Conservation (phyloP, 1,140 invertebrate species). For the Dreissena rostriformis region DNA sequence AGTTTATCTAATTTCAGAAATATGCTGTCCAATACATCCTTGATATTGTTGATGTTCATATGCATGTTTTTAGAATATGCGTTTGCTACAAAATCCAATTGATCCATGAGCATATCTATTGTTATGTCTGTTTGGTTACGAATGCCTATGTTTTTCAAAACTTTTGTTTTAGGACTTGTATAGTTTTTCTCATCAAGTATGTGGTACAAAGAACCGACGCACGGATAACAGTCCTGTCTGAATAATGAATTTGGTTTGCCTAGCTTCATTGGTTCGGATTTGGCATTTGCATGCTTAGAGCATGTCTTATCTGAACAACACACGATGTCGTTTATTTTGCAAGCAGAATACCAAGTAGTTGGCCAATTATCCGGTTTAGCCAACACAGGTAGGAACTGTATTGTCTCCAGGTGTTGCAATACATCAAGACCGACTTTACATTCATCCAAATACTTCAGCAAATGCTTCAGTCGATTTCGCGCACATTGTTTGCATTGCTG, state of each 20-base stretch:
- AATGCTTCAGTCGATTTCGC: conserved; percentile 7
- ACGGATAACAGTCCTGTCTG: neutral
- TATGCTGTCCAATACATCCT: too few species aligned
- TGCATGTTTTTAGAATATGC: too few species aligned
- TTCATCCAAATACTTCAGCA: conserved; percentile 46
- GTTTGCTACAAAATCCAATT: too few species aligned
- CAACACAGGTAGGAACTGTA: conserved; percentile 54
- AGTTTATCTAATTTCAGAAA: too few species aligned
- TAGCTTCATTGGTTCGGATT: neutral
- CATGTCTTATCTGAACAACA: neutral
- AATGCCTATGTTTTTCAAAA: too few species aligned
- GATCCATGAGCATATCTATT: too few species aligned
- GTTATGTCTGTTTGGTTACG: too few species aligned
- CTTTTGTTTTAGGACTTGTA: neutral
- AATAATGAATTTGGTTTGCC: conserved; percentile 14
- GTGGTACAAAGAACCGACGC: neutral
- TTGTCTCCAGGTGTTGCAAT: neutral
- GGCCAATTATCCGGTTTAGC: conserved; percentile 47
- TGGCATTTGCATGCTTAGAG: neutral
- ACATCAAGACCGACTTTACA: neutral
- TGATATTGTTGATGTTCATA: too few species aligned
- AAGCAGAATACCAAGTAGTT: conserved; percentile 46
- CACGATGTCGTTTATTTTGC: neutral
- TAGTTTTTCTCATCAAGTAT: conserved; percentile 18
- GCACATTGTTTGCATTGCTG: conserved; percentile 12